Conservation (phyloP, 2,888 invertebrate species). For the Andrena bicolor region DNA sequence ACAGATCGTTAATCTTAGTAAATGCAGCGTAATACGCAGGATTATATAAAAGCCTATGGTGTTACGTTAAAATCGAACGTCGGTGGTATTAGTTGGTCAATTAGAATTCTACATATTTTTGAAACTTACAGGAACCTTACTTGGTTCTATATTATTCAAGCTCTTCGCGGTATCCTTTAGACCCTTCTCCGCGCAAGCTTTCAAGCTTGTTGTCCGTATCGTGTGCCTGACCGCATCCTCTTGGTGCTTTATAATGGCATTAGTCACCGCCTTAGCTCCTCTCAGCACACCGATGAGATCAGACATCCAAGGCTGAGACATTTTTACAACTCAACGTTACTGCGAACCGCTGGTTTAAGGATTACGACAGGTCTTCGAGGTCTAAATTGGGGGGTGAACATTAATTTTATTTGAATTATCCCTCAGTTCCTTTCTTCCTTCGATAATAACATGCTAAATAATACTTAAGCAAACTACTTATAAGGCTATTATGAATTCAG, state of each 20-base stretch:
- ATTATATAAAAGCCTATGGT: background rate
- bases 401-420: background rate
- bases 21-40: background rate
- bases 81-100: background rate
- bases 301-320: constrained; percentile 81
- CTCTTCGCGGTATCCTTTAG: constrained; percentile 73
- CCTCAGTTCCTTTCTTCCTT: background rate
- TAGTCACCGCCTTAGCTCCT: constrained; percentile 89
- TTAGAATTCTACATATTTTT: constrained; percentile 16
- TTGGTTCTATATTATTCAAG: constrained; percentile 79
- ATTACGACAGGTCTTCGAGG: background rate
- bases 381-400: background rate
- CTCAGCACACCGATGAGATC: constrained; percentile 89
- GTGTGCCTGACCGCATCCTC: constrained; percentile 87
- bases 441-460: background rate
- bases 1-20: constrained; percentile 55
- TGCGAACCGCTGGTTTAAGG: background rate
- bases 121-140: constrained; percentile 83
- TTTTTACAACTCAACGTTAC: constrained; percentile 57
- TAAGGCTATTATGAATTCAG: constrained; percentile 16
- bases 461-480: background rate
- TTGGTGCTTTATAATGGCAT: constrained; percentile 89
- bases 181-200: constrained; percentile 83
- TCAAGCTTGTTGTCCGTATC: constrained; percentile 91
- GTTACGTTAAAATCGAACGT: background rate